Conservation (phyloP, 2,888 invertebrate species). For the Parochlus steinenii region DNA sequence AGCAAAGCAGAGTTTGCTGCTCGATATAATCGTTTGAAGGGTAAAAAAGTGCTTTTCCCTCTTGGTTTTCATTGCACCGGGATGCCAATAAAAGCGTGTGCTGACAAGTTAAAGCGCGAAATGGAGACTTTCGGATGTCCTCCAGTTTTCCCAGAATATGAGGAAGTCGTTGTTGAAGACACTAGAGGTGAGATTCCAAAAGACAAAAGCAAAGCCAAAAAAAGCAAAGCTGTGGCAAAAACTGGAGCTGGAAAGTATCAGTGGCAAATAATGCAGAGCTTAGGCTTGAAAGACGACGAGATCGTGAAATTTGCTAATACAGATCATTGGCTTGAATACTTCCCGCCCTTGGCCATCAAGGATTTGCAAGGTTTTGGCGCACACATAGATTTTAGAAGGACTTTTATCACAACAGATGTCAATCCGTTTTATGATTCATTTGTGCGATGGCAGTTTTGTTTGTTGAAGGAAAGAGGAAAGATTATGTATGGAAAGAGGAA, state of each 20-base stretch:
- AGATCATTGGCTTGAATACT: constrained; percentile 89
- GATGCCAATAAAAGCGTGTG: constrained; percentile 98
- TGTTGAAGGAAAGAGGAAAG: constrained; percentile 70
- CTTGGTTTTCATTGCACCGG: constrained; percentile 99
- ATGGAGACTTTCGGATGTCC: constrained; percentile 84
- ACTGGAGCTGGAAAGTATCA: constrained; percentile 79
- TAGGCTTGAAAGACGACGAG: constrained; percentile 81
- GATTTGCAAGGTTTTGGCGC: constrained; percentile 83
- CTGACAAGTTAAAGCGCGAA: constrained; percentile 91
- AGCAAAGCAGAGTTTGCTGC: constrained; percentile 96
- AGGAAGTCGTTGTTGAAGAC: constrained; percentile 30
- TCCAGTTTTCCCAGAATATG: constrained; percentile 65
- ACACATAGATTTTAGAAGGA: constrained; percentile 92
- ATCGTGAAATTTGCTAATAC: constrained; percentile 84
- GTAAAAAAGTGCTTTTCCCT: constrained; percentile 83
- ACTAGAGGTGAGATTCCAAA: constrained; percentile 47
- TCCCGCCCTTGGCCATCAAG: constrained; percentile 74
- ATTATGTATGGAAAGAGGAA: constrained; percentile 94
- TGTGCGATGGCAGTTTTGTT: constrained; percentile 89
- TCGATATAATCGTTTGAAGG: constrained; percentile 81
- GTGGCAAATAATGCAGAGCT: constrained; percentile 95
- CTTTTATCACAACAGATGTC: constrained; percentile 96
- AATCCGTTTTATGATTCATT: constrained; percentile 98
- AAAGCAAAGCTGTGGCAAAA: constrained; percentile 92
- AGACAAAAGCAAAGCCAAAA: constrained; percentile 86